Conservation (phyloP, 2,888 invertebrate species). For the Andricus quercusramuli region DNA sequence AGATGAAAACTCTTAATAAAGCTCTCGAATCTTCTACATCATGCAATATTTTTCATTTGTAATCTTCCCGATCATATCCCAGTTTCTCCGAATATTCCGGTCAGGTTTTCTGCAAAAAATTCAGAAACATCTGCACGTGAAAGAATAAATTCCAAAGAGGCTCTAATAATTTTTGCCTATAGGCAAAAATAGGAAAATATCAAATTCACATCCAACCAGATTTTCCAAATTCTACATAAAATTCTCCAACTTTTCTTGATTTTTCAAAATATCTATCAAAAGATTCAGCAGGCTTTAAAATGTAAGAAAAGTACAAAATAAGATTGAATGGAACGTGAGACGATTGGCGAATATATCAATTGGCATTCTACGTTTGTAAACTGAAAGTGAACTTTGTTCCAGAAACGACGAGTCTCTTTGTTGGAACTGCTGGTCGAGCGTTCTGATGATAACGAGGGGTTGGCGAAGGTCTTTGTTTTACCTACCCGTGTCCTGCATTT, state of each 20-base stretch:
- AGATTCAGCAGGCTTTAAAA: neutral
- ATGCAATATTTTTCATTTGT: no score
- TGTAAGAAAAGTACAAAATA: neutral
- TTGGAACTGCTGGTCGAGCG: slow-evolving; percentile 76
- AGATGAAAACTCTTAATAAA: no score
- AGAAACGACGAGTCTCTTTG: slow-evolving; percentile 78
- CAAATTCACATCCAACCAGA: no score
- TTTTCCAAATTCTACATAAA: slow-evolving; percentile 1
- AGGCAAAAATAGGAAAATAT: no score
- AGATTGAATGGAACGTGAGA: slow-evolving; percentile 27
- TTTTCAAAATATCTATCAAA: neutral
- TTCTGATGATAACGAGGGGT: slow-evolving; percentile 75
- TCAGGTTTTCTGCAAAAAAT: no score
- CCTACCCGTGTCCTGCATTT: slow-evolving; percentile 73
- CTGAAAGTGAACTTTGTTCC: slow-evolving; percentile 52
- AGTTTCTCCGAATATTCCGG: no score
- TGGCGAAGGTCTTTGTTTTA: slow-evolving; percentile 79
- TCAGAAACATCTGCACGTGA: no score
- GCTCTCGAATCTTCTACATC: no score
- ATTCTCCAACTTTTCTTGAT: neutral
- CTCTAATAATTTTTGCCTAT: no score
- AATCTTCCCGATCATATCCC: no score
- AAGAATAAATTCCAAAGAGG: no score
- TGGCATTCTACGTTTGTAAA: slow-evolving; percentile 10
- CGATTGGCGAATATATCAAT: neutral